Evolutionary conservation across 2,797 vertebrate species (phyloP), one percentile per base, ranked within the genome.

Genomic region (Pampus argenteus): DNA sequence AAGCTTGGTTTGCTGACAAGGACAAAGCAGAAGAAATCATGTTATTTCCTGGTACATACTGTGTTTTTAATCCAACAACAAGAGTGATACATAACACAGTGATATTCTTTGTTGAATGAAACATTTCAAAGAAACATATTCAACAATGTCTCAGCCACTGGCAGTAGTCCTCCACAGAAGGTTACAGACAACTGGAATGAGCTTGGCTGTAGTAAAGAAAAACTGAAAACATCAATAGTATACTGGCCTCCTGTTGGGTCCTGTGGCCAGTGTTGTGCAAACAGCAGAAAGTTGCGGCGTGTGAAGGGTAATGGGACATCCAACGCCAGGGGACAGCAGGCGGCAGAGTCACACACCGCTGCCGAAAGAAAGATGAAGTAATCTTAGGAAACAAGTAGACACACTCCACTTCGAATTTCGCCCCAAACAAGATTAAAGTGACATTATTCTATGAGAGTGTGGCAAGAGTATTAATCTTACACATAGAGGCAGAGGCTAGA

Each of bases 221-320:
- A 88, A 51, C 79, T 79, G 68, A 82, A 88, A 88, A 86, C 86
- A 88, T 89, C 88, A 87, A 86, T 84, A 89, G 87, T 82, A 69
- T 71, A 84, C 83, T 78, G 81, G 86, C 81, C 85, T 91, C 84
- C 87, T 93, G 87, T 89, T 87, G 87, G 91, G 90, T 95, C 94
- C 93, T 88, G 91, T 92, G 92, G 93, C 93, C 92, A 93, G 91
- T 83, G 90, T 84, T 94, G 94, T 94, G 94, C 94, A 95, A 95
- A 94, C 93, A 93, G 93, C 93, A 94, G 91, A 95, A 95, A 94
- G 93, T 95, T 94, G 93, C 90, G 74, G 92, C 92, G 93, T 94
- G 93, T 94, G 94, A 95, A 95, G 94, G 94, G 94, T 95, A 95
- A 95, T 95, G 94, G 94, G 94, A 95, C 95, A 94, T 94, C 88